Evolutionary conservation across 2,888 invertebrate genomes (phyloP), one percentile per base, ranked within the genome.

Genomic region (Drosophila fulvimacula): DNA sequence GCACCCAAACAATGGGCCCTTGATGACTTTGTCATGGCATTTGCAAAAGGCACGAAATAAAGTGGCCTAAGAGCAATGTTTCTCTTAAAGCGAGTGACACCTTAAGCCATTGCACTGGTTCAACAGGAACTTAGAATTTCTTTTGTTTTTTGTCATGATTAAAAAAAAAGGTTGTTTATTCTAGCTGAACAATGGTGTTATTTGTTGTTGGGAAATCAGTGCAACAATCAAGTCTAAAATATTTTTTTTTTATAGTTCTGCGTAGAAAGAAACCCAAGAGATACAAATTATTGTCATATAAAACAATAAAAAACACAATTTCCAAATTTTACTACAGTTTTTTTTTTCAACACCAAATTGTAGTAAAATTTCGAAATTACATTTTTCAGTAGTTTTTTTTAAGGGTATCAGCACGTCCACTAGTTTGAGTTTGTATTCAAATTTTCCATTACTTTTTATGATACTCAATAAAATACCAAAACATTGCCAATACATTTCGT

Each of bases 21-120:
- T 59, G 36, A 44, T 65, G 69, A 61, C 56, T 69, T 69, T 61
- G 60, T 49, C 55, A 61, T 58, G 36, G 32, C 32, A 36, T 38
- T 44, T 55, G 56, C 60, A 48, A 21, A 13, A 15, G 30, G 30
- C 64, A 38, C n/a, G 9, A 36, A 52, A 36, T 34, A 44, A 21
- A 56, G 42, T 58, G 11, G 17, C 17, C 56, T 17, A 17, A 17
- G 32, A 32, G 30, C n/a, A 42, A 34, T 55, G 55, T 21, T 69
- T 21, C 39, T 21, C 42, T 44, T 30, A 32, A 32, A 44, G 55
- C 38, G 48, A 49, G 21, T 60, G 60, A 51, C 69, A 21, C 27
- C 27, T 30, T 15, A 46, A 46, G 36, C 19, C 57, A 11, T 30
- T 30, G 30, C 6, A 17, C 2, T 9, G 11, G 5, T 32, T 5